A percentile compares a stretch with the other conserved stretches of the same genome.
Evolutionary conservation across 2,113 vertebrate genomes (phyloP).

Genomic region (Apodemus speciosus): DNA sequence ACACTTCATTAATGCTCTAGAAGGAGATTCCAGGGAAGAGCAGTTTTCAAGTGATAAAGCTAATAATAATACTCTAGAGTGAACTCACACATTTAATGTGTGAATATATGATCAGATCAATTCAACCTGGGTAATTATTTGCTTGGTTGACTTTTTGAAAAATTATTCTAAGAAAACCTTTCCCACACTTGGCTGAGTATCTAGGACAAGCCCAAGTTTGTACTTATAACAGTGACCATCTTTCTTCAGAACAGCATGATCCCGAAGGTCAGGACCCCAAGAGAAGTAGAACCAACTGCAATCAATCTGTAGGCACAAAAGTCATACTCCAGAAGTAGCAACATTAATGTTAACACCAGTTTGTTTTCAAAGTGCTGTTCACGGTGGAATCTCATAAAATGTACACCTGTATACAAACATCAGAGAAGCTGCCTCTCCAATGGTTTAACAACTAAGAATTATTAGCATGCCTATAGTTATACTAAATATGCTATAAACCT

Average conservation of each 20-base stretch:
- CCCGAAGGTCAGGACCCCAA: not conserved
- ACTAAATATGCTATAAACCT: constrained; percentile 1
- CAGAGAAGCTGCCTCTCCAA: not conserved
- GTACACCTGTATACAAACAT: not conserved
- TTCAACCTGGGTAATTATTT: not conserved
- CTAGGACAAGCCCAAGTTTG: not conserved
- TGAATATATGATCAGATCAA: not conserved
- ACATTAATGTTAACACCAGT: not conserved
- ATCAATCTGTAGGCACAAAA: not conserved
- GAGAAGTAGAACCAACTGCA: not conserved
- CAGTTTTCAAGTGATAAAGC: not conserved
- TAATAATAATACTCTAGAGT: not conserved
- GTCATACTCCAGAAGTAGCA: not conserved
- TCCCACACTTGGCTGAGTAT: not conserved
- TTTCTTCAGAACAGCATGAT: not conserved
- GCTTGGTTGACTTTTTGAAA: not conserved
- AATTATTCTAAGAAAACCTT: not conserved
- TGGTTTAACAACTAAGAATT: not conserved
- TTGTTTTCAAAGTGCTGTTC: not conserved
- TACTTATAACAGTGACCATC: not conserved
- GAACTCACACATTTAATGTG: not conserved
- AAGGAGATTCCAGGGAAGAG: not conserved
- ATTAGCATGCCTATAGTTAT: not conserved
- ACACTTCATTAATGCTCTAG: not conserved
- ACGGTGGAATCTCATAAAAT: not conserved